Evolutionary conservation across 35 echinoderm and acorn worm genomes (phyloP).

Genomic region (Apostichopus californicus): DNA sequence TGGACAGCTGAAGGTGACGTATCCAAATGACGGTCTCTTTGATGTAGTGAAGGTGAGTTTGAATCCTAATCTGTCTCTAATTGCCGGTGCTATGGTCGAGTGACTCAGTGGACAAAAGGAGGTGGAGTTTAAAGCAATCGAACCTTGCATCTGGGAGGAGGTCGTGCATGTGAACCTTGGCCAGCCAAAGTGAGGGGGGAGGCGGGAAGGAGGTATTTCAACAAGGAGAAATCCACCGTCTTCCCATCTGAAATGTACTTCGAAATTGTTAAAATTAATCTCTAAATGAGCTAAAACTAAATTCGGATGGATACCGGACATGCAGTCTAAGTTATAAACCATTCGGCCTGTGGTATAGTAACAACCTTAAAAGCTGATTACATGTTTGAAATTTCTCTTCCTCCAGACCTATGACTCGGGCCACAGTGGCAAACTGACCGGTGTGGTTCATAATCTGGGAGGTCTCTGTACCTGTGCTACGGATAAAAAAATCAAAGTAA

Average conservation of each 20-base stretch:
- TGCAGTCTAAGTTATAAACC: no score
- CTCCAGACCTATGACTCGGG: conserved; percentile 86
- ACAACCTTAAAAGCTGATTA: no score
- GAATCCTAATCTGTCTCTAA: background rate
- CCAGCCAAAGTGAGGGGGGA: no score
- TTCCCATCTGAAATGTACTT: no score
- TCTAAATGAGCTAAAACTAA: no score
- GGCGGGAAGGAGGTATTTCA: no score
- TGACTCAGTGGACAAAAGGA: background rate
- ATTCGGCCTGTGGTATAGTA: no score
- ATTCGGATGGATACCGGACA: no score
- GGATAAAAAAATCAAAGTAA: conserved; percentile 82
- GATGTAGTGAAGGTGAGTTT: conserved; percentile 82
- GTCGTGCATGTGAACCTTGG: no score
- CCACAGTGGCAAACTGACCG: conserved; percentile 83
- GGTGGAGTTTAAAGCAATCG: background rate
- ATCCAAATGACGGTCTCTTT: conserved; percentile 79
- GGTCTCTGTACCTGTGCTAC: conserved; percentile 76
- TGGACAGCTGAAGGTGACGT: conserved; percentile 62
- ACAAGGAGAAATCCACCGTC: no score
- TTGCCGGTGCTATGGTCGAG: background rate
- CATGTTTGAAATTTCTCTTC: background rate
- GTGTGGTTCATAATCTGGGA: conserved; percentile 79
- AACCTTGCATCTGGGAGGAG: no score
- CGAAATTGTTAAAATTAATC: no score